phyloP scores from a whole-genome alignment of 2,888 invertebrate genomes.

The Lasioglossum lativentre region DNA sequence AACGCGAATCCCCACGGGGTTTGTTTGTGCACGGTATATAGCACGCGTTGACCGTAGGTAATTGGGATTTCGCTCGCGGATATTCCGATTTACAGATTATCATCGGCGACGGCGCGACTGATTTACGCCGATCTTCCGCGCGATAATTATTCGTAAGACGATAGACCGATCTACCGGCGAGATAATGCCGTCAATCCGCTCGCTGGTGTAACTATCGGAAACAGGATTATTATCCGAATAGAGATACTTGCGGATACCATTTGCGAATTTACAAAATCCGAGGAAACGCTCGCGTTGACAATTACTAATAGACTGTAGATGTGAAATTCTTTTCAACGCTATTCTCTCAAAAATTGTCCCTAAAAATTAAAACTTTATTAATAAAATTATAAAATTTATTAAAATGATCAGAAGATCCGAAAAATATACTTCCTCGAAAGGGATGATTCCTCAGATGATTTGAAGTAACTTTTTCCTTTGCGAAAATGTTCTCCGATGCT shows the following conservation, averaged over 20 bases:
- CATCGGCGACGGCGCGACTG: neutral
- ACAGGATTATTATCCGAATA: neutral
- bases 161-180: neutral
- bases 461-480: no score
- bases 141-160: neutral
- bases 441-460: no score
- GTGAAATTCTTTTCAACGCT: no score
- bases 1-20: slow-evolving; percentile 44
- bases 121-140: neutral
- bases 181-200: neutral
- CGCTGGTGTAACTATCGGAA: neutral
- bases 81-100: slow-evolving; percentile 27
- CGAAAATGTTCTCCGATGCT: no score
- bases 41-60: slow-evolving; percentile 42
- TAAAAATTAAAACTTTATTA: no score
- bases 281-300: no score
- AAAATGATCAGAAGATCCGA: no score
- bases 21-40: slow-evolving; percentile 54
- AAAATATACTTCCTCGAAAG: no score
- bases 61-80: slow-evolving; percentile 48
- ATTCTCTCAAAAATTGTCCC: no score
- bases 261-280: no score
- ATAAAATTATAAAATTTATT: no score
- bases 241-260: neutral
- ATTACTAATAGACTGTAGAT: no score